These are phyloP conservation scores for Tautogolabrus adspersus DNA, from an alignment of 2,113 vertebrate species.

Conservation along the genomic window DNA sequence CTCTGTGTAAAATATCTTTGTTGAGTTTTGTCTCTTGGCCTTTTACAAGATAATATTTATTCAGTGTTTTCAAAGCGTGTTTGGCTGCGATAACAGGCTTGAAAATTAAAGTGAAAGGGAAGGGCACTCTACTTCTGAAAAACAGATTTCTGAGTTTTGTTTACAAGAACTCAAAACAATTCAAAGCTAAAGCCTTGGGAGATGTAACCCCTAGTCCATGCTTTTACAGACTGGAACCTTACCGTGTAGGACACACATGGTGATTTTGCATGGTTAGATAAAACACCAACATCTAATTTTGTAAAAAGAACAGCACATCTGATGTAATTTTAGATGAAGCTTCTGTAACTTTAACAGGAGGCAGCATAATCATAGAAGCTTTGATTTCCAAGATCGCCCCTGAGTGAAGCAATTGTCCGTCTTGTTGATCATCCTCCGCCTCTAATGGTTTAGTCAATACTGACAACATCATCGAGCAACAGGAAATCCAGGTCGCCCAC, in stretches of 20 bases:
- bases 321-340: too few species aligned
- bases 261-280: neutral
- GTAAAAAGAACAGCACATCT: neutral
- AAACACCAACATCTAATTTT: neutral
- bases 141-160: neutral
- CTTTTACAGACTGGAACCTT: neutral
- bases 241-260: too few species aligned
- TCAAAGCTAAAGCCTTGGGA: neutral
- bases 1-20: neutral
- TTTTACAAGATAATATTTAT: neutral
- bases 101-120: neutral
- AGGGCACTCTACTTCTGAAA: too few species aligned
- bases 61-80: neutral
- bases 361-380: neutral
- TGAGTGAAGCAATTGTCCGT: constrained; percentile 39
- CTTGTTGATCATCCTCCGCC: constrained; percentile 53
- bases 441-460: constrained; percentile 71
- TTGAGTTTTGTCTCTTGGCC: neutral
- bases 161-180: neutral
- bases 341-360: neutral
- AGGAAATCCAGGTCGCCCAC: constrained; percentile 60
- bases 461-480: constrained; percentile 50
- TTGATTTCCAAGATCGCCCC: constrained; percentile 17
- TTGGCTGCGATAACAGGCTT: neutral
- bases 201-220: neutral